Percentiles rank a stretch among this genome's conserved stretches.
These are phyloP conservation scores for Tamias sibiricus DNA, from an alignment of 2,113 vertebrate species.

Conservation along the genomic window DNA sequence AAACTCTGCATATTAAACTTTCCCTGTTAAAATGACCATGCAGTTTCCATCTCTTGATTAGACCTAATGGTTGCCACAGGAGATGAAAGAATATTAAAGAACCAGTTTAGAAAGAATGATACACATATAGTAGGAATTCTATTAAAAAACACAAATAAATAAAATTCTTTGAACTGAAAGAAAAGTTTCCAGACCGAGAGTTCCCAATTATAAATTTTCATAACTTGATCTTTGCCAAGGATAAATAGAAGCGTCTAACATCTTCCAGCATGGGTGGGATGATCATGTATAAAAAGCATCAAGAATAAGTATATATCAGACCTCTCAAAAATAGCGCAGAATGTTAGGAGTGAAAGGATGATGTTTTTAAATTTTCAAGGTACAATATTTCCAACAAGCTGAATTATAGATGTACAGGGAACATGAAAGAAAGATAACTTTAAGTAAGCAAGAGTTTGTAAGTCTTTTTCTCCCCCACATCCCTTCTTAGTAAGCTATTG, in stretches of 20 bases:
- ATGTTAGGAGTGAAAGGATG: background rate
- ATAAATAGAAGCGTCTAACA: background rate
- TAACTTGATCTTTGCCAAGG: background rate
- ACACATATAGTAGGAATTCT: background rate
- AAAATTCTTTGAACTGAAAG: conserved; percentile 3
- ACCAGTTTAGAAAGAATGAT: background rate
- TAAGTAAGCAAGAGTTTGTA: too few species aligned
- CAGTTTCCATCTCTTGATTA: background rate
- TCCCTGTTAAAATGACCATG: background rate
- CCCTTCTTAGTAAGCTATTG: too few species aligned
- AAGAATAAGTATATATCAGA: background rate
- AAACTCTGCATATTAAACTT: background rate
- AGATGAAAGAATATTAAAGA: background rate
- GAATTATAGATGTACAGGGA: too few species aligned
- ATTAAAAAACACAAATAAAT: background rate
- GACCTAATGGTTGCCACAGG: background rate
- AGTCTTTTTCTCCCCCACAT: too few species aligned
- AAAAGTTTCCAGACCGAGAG: background rate
- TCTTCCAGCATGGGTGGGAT: background rate
- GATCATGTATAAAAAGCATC: background rate
- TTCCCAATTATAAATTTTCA: background rate
- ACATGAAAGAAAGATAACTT: too few species aligned
- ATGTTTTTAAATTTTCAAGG: background rate
- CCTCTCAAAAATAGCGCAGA: background rate
- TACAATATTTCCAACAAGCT: too few species aligned